A percentile compares a stretch with the other conserved stretches of the same genome.
phyloP scores from a whole-genome alignment of 92 coral and sea anemone genomes.

The Chrysogorgia sp. region DNA sequence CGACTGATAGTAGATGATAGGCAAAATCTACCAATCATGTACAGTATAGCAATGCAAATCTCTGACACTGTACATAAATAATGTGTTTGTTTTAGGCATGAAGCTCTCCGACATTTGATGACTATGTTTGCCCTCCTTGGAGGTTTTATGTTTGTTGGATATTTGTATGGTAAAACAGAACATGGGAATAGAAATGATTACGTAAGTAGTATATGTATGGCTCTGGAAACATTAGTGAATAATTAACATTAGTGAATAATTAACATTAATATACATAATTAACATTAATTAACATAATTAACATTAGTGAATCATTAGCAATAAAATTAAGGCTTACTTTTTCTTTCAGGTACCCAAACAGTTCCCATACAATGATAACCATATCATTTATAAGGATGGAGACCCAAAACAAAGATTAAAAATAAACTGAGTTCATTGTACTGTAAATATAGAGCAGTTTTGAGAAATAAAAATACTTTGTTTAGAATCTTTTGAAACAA shows the following conservation, averaged over 20 bases:
- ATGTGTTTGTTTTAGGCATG: slow-evolving; percentile 54
- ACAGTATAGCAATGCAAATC: no score
- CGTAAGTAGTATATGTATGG: no score
- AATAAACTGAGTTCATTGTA: slow-evolving; percentile 17
- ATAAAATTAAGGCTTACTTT: not conserved
- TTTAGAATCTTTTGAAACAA: not conserved
- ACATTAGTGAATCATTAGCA: no score
- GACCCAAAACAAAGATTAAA: slow-evolving; percentile 40
- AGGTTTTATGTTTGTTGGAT: slow-evolving; percentile 56
- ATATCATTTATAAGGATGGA: slow-evolving; percentile 38
- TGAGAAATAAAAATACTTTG: not conserved
- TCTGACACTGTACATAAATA: no score
- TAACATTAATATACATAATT: no score
- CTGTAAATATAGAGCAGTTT: slow-evolving; percentile 20
- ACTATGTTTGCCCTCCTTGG: slow-evolving; percentile 76
- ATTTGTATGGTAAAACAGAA: slow-evolving; percentile 68
- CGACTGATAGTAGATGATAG: no score
- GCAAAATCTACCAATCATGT: no score
- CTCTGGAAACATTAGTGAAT: no score
- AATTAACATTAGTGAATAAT: no score
- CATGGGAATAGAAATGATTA: slow-evolving; percentile 55
- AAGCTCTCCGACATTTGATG: slow-evolving; percentile 71
- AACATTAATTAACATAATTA: no score
- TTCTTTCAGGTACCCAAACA: slow-evolving; percentile 29
- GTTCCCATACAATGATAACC: slow-evolving; percentile 41